A percentile compares a stretch with the other conserved stretches of the same genome.
Conservation (phyloP, 1,140 invertebrate genomes). For the Anastatus disparis region DNA sequence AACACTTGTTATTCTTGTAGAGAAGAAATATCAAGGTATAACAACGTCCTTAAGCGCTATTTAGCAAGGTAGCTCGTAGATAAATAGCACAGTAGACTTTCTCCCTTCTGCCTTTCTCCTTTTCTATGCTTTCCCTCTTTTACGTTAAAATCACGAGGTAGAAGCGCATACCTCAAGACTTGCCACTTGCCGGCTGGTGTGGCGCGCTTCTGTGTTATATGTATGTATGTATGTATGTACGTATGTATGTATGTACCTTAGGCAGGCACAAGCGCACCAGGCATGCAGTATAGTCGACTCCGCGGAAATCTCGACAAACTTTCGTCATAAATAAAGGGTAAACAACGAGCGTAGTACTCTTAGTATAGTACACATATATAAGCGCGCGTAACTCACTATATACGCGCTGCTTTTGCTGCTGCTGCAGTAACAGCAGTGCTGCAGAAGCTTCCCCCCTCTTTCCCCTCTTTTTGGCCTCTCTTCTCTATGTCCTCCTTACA, state of each 20-base stretch:
- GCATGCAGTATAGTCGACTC: constrained; percentile 11
- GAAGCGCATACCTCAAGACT: constrained; percentile 13
- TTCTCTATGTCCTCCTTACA: constrained; percentile 3
- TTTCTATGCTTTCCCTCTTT: not conserved
- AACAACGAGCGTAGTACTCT: constrained; percentile 54
- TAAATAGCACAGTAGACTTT: too few relatives aligned
- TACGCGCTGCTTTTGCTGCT: constrained; percentile 28
- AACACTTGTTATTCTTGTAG: too few relatives aligned
- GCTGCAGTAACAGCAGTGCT: not conserved
- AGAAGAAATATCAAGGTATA: too few relatives aligned
- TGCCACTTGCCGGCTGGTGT: constrained; percentile 33
- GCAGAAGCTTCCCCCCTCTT: constrained; percentile 43
- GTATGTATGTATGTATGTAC: too few relatives aligned
- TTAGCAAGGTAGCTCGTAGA: too few relatives aligned
- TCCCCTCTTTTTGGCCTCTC: not conserved
- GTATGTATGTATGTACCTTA: too few relatives aligned
- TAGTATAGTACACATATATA: constrained; percentile 3
- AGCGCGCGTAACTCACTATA: constrained; percentile 43
- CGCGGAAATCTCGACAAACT: constrained; percentile 61
- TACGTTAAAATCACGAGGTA: too few relatives aligned
- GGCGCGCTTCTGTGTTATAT: too few relatives aligned
- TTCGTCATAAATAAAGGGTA: constrained; percentile 66
- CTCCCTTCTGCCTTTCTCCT: not conserved
- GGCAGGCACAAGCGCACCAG: too few relatives aligned
- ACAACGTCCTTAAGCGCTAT: too few relatives aligned